Evolutionary conservation across 2,797 vertebrate species (phyloP).

Genomic region (Helarctos malayanus): DNA sequence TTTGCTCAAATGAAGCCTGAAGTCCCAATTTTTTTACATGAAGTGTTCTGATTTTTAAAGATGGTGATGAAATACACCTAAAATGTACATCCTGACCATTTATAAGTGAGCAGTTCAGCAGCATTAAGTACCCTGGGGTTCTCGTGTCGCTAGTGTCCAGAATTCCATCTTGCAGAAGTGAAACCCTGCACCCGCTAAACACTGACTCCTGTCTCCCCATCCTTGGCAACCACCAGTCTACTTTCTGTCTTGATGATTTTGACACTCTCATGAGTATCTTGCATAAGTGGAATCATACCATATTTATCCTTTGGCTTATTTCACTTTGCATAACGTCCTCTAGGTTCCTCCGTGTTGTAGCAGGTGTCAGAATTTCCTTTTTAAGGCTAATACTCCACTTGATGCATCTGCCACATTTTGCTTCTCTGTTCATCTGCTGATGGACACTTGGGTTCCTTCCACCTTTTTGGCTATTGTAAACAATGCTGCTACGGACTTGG

Average conservation of each 20-base stretch:
- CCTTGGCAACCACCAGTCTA: background rate
- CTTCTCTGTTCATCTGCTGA: background rate
- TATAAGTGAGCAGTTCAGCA: background rate
- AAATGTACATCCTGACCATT: background rate
- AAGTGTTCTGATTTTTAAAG: background rate
- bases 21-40: background rate
- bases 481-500: background rate
- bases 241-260: background rate
- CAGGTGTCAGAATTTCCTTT: background rate
- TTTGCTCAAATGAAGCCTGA: slow-evolving; percentile 31
- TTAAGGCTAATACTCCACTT: background rate
- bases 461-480: background rate
- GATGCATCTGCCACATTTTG: background rate
- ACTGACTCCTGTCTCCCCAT: background rate
- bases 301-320: background rate
- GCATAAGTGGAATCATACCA: background rate
- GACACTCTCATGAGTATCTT: background rate
- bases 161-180: slow-evolving; percentile 30
- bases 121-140: background rate
- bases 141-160: background rate
- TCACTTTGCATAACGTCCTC: background rate
- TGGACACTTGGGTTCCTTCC: background rate
- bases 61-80: background rate
- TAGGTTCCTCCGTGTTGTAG: background rate
- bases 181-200: background rate